Conservation (phyloP, 2,797 vertebrate species). For the Pipistrellus pipistrellus region DNA sequence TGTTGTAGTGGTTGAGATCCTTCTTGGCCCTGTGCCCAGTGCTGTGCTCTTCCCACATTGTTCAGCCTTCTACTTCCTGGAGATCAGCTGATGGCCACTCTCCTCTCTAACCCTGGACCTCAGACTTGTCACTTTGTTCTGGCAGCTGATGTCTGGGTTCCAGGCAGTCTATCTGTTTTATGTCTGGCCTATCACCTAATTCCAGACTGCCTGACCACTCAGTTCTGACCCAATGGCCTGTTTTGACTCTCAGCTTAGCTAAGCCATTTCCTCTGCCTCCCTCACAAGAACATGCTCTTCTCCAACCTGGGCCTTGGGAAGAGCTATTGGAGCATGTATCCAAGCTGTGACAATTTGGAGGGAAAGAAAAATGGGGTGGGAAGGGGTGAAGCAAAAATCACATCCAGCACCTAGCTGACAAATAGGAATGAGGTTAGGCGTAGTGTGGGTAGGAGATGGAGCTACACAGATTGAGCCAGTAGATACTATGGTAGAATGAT, state of each 20-base stretch:
- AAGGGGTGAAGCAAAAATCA: neutral
- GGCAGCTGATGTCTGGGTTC: neutral
- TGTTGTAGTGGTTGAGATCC: fast-evolving
- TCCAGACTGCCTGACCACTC: neutral
- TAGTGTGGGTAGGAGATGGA: neutral
- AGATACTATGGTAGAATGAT: neutral
- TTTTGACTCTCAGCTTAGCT: neutral
- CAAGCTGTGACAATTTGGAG: neutral
- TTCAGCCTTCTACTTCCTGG: neutral
- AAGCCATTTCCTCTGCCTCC: too few species aligned
- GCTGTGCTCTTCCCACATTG: neutral
- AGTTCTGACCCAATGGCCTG: neutral
- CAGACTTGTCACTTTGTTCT: neutral
- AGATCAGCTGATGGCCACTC: neutral
- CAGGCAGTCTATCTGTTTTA: neutral
- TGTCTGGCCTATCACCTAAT: too few species aligned
- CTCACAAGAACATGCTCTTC: neutral
- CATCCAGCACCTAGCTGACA: neutral
- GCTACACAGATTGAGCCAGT: neutral
- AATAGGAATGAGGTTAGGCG: neutral
- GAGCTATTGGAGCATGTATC: neutral
- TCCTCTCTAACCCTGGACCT: neutral
- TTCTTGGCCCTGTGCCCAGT: neutral
- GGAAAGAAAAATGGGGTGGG: neutral
- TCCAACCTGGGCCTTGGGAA: neutral